Base-by-base conservation (phyloP, 2,113 vertebrate genomes). In the Phasianus colchicus region DNA sequence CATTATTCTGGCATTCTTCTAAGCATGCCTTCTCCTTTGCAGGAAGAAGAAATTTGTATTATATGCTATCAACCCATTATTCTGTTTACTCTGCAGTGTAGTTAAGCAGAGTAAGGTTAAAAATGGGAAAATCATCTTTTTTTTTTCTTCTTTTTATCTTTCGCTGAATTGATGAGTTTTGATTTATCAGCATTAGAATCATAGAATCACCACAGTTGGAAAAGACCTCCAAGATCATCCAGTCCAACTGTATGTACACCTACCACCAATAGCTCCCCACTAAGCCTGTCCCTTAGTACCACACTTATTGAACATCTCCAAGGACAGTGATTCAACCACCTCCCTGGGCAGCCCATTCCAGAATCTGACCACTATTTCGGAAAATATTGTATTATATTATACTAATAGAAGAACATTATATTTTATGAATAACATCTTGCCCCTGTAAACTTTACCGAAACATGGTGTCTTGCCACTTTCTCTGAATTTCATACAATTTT, bases 1-100 rank as follows among this genome's bases (percentile, higher is more conserved):
- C 95, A 94, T 95, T 96, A 94, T 96, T 96, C 95, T 94, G 66
- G 72, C 90, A 95, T 96, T 94, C 93, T 95, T 96, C 84, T 93
- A 95, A 92, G 89, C 65, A 75, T 18, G 29, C 93, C 96, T 97
- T 95, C 92, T 92, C 45, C 80, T 89, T 63, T 40, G 36, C 16
- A 15, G 50, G 92, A 96, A 97, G 90, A 95, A 92, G 71, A 94
- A 94, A 96, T 96, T 97, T 95, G 90, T 92, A 52, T 97, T 96
- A 78, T 79, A 22, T 91, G 60, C 48, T 95, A 93, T 95, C 89
- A 96, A 95, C 96, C 92, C 70, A 42, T 95, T 96, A 92, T 25
- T 94, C 86, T 87, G 48, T 93, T 96, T 96, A 96, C 47, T 93
- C 83, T 85, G 42, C 58, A 89, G 91, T 96, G 84, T 54, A 81